Conservation (phyloP, 1,140 invertebrate species). For the Brachionus koreanus region DNA sequence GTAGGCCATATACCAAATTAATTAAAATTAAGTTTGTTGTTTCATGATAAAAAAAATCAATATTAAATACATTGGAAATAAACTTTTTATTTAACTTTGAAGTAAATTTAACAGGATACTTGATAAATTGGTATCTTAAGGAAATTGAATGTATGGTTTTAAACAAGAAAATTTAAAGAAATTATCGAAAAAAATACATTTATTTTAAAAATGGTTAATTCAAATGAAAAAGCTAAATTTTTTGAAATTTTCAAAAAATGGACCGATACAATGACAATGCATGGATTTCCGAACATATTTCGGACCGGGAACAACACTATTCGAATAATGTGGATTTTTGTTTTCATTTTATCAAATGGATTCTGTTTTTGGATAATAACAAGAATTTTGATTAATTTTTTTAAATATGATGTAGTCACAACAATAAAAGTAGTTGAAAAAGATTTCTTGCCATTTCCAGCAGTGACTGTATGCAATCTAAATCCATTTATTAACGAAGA, state of each 20-base stretch:
- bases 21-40: no score
- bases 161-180: background rate
- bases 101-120: no score
- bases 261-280: background rate
- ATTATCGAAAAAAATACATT: background rate
- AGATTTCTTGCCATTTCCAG: background rate
- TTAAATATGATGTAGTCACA: background rate
- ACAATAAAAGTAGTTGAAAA: slow-evolving; percentile 7
- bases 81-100: no score
- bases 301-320: background rate
- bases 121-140: background rate
- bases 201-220: background rate
- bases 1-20: no score
- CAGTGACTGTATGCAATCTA: slow-evolving; percentile 25
- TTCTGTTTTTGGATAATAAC: background rate
- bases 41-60: no score
- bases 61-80: no score
- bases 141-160: no score
- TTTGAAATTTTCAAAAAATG: background rate
- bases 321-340: background rate
- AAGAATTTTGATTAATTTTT: background rate
- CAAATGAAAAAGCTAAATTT: background rate
- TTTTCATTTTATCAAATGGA: background rate
- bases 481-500: background rate
- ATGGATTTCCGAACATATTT: slow-evolving; percentile 23